Percentiles rank a stretch among this genome's conserved stretches.
Evolutionary conservation across 2,888 invertebrate genomes (phyloP).

Genomic region (Mechanitis messenoides): DNA sequence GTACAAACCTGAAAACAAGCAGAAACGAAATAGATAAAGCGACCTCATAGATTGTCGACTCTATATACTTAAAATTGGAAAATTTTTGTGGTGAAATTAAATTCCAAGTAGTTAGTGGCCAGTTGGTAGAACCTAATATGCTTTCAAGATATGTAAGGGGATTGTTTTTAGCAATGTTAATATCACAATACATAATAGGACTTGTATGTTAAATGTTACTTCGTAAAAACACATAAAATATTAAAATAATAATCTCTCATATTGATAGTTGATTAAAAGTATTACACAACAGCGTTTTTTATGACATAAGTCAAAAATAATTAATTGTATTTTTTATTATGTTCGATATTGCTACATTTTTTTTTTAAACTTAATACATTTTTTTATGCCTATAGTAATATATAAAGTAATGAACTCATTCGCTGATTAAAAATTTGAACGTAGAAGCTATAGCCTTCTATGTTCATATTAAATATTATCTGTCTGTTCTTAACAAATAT

Average conservation of each 20-base stretch:
- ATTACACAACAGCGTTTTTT: conserved; percentile 4
- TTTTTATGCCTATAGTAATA: background rate
- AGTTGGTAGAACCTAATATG: conserved; percentile 31
- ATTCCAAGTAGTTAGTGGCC: conserved; percentile 35
- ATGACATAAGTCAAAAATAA: conserved; percentile 4
- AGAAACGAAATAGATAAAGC: conserved; percentile 9
- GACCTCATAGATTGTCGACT: conserved; percentile 29
- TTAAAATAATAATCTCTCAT: conserved; percentile 19
- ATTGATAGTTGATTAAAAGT: conserved; percentile 18
- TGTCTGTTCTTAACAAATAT: background rate
- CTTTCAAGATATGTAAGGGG: conserved; percentile 34
- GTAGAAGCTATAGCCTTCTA: background rate
- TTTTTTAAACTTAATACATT: background rate
- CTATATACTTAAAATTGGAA: conserved; percentile 36
- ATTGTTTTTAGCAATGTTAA: conserved; percentile 37
- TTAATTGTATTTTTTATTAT: conserved; percentile 9
- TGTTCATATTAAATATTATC: background rate
- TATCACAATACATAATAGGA: conserved; percentile 39
- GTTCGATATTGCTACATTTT: background rate
- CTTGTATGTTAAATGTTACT: conserved; percentile 34
- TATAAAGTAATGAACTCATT: background rate
- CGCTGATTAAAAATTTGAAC: background rate
- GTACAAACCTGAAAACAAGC: background rate
- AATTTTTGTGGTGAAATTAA: conserved; percentile 45
- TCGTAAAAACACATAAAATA: conserved; percentile 35